Evolutionary conservation across 2,797 vertebrate species (phyloP).

Genomic region (Chaenodraco wilsoni): DNA sequence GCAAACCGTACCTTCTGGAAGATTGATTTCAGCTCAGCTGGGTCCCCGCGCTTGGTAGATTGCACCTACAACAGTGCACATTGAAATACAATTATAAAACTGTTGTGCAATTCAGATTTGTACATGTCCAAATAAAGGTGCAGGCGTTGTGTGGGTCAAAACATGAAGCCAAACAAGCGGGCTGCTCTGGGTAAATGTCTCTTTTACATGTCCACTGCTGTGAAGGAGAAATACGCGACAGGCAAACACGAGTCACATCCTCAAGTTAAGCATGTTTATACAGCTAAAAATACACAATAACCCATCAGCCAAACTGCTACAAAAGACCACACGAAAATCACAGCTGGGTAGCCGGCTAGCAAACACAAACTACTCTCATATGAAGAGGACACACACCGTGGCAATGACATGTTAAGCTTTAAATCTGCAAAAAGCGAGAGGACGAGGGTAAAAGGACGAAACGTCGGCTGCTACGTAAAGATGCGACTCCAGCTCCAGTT

Average conservation of each 20-base stretch:
- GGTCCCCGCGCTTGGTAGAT: constrained; percentile 94
- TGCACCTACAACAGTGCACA: constrained; percentile 84
- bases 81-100: neutral
- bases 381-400: constrained; percentile 53
- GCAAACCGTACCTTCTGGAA: constrained; percentile 91
- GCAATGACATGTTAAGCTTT: constrained; percentile 27
- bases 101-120: neutral
- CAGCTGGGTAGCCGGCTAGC: constrained; percentile 41
- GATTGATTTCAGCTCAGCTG: constrained; percentile 91
- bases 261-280: neutral
- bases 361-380: constrained; percentile 20
- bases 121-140: neutral
- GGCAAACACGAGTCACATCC: neutral
- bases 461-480: neutral
- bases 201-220: constrained; percentile 50
- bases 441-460: neutral
- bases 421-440: constrained; percentile 2
- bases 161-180: constrained; percentile 1
- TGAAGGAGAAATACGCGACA: constrained; percentile 31
- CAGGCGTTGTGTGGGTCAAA: neutral
- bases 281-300: neutral
- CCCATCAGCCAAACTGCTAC: neutral
- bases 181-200: constrained; percentile 30
- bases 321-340: constrained; percentile 1
- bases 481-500: neutral